Evolutionary conservation across 2,797 vertebrate genomes (phyloP), one percentile per base, ranked within the genome.

Genomic region (Pseudochaenichthys georgianus): DNA sequence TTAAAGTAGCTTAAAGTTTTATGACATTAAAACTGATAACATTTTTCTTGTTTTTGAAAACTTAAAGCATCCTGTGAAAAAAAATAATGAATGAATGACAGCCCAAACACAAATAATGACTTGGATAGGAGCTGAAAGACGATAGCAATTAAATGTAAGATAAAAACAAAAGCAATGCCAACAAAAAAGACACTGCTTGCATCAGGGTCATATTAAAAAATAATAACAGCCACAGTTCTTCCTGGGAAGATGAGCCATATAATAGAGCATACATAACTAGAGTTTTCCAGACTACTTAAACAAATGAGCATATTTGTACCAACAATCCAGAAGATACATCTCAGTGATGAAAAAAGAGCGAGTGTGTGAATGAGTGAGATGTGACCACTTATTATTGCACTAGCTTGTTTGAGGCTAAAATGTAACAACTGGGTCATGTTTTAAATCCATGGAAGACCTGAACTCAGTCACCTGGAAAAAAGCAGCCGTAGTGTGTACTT

Each of bases 201-300:
- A 47, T 28, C 46, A 43, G 28, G 31, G 50, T 52, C 3, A 50
- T n/a, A 42, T 75, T 15, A n/a, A 66, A 73, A 52, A 72, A 64
- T 45, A 47, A 80, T 28, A 28, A 28, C 28, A 48, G 63, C 3
- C 70, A 68, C 48, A 66, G 50, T 69, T 86, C 79, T 71, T 81
- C 70, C 63, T 28, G 63, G 64, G 73, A 78, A 70, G 60, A 74
- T 53, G 78, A 88, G 84, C 83, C 82, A 87, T 82, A 88, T 73
- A 75, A 77, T 63, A 86, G 16, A 79, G 55, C 21, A 73, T 50
- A 62, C 59, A 84, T 80, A 51, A 73, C 51, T 72, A 71, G 31
- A 83, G 65, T 83, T 82, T 72, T 70, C 53, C 17, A 46, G 28
- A 66, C 55, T 82, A n/a, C 23, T 42, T 31, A 72, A 70, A 73